Percentiles rank a stretch among this genome's conserved stretches.
phyloP scores from a whole-genome alignment of 2,888 invertebrate species.

The Macrosiphum euphorbiae region DNA sequence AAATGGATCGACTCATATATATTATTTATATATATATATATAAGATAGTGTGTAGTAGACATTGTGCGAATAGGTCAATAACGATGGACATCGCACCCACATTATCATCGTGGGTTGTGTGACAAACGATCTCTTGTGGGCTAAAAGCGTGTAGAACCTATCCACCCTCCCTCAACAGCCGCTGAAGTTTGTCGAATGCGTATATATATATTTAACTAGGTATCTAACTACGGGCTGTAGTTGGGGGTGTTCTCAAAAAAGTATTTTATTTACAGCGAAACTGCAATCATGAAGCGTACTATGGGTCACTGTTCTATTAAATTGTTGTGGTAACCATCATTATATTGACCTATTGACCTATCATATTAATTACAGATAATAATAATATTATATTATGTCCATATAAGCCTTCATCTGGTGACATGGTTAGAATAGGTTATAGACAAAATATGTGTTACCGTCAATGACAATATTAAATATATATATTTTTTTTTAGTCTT shows the following conservation, averaged over 20 bases:
- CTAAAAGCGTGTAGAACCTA: neutral
- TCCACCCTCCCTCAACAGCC: too few relatives aligned
- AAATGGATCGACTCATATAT: neutral
- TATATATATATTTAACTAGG: neutral
- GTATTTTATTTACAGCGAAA: neutral
- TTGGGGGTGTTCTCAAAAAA: neutral
- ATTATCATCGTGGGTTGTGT: neutral
- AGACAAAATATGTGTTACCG: neutral
- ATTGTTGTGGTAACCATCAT: neutral
- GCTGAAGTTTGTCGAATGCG: neutral
- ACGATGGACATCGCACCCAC: neutral
- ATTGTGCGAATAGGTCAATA: slow-evolving; percentile 30
- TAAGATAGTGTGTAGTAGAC: neutral
- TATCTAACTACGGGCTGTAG: too few relatives aligned
- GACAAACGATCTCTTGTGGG: neutral
- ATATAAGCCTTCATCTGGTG: neutral
- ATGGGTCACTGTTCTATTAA: neutral
- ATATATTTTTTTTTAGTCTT: neutral
- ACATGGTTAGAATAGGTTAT: neutral
- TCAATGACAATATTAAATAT: neutral
- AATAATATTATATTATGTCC: neutral
- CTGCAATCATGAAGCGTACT: neutral
- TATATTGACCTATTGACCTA: neutral
- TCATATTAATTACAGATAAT: neutral
- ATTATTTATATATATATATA: neutral